Percentiles rank a stretch among this genome's conserved stretches.
These are phyloP conservation scores for Astyanax mexicanus DNA, from an alignment of 2,797 vertebrate genomes.

Conservation along the genomic window DNA sequence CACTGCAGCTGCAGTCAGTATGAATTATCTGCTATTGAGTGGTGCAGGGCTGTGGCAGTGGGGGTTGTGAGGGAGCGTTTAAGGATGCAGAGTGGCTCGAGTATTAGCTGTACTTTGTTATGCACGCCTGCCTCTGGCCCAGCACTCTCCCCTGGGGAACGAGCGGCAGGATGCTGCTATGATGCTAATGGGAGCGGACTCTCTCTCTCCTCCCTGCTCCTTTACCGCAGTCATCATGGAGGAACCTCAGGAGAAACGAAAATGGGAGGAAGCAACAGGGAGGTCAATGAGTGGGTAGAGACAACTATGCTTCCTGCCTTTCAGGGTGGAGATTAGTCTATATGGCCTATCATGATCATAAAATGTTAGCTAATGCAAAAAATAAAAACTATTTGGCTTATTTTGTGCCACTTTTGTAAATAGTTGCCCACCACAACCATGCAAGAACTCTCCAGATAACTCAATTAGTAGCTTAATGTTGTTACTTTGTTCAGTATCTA, in stretches of 20 bases:
- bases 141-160: constrained; percentile 29
- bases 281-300: background rate
- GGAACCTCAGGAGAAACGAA: constrained; percentile 3
- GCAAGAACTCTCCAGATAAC: too few species aligned
- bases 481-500: too few species aligned
- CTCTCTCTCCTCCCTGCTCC: background rate
- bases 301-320: too few species aligned
- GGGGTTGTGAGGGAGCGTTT: constrained; percentile 23
- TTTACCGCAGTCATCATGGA: background rate
- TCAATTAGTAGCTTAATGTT: too few species aligned
- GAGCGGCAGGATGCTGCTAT: constrained; percentile 37
- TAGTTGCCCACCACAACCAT: too few species aligned
- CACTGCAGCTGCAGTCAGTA: background rate
- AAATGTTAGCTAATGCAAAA: background rate
- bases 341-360: background rate
- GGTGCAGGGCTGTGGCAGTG: constrained; percentile 14
- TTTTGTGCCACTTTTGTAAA: background rate
- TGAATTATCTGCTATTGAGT: constrained; percentile 19
- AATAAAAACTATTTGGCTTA: background rate
- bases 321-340: too few species aligned
- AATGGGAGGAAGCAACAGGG: background rate
- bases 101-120: constrained; percentile 31
- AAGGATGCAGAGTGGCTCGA: constrained; percentile 23
- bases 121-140: constrained; percentile 7
- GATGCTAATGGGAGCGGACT: constrained; percentile 36